A percentile compares a stretch with the other conserved stretches of the same genome.
phyloP scores from a whole-genome alignment of 1,140 invertebrate species.

The Drosophila ambigua region DNA sequence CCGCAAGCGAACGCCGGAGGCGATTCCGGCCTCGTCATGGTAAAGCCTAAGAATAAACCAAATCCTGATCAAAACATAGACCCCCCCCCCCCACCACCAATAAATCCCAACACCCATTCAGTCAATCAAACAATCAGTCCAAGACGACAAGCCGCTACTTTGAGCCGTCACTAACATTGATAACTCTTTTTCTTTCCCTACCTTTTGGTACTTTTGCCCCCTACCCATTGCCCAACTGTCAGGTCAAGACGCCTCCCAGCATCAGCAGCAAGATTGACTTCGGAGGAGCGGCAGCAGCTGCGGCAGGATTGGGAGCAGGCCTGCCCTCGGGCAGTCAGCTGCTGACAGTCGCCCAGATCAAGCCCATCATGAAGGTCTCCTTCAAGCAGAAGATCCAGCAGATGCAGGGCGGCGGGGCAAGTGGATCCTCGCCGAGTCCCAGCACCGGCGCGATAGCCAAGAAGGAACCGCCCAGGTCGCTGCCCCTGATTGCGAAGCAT shows the following conservation, averaged over 20 bases:
- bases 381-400: slow-evolving; percentile 79
- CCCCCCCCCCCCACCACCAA: no score
- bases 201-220: not conserved
- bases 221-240: not conserved
- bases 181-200: slow-evolving; percentile 4
- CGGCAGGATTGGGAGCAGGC: not conserved
- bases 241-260: slow-evolving; percentile 61
- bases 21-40: slow-evolving; percentile 72
- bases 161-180: slow-evolving; percentile 4
- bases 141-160: no score
- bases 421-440: slow-evolving; percentile 5
- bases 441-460: slow-evolving; percentile 64
- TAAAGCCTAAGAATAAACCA: slow-evolving; percentile 41
- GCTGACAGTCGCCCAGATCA: slow-evolving; percentile 63
- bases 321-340: slow-evolving; percentile 28
- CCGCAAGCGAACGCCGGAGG: slow-evolving; percentile 83
- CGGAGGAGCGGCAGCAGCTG: slow-evolving; percentile 4
- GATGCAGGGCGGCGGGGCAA: slow-evolving; percentile 47
- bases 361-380: slow-evolving; percentile 78
- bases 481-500: slow-evolving; percentile 62
- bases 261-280: slow-evolving; percentile 72
- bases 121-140: not conserved
- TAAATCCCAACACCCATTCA: not conserved
- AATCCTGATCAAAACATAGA: not conserved
- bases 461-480: slow-evolving; percentile 71